Evolutionary conservation across 2,888 invertebrate species (phyloP).

Genomic region (Axea sp.): DNA sequence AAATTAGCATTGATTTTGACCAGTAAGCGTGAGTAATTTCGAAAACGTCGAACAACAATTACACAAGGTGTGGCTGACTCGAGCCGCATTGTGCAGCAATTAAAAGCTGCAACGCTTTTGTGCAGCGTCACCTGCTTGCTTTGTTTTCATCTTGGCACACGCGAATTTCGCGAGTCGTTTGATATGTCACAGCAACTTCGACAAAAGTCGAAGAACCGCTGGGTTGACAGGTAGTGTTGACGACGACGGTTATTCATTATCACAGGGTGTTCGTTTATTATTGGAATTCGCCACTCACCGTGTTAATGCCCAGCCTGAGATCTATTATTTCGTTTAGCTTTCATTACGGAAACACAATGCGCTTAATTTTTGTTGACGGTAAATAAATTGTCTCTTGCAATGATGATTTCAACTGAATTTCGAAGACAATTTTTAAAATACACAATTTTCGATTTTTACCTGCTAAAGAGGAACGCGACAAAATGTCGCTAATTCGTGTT

Average conservation of each 20-base stretch:
- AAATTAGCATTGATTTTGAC: slow-evolving; percentile 58
- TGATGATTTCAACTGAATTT: too few relatives aligned
- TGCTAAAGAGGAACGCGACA: too few relatives aligned
- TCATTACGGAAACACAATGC: slow-evolving; percentile 51
- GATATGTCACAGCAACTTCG: slow-evolving; percentile 69
- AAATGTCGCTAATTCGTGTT: too few relatives aligned
- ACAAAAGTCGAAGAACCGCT: slow-evolving; percentile 49
- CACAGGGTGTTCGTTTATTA: slow-evolving; percentile 55
- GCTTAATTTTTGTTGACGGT: slow-evolving; percentile 45
- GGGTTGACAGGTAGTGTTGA: slow-evolving; percentile 56
- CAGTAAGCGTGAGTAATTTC: slow-evolving; percentile 61
- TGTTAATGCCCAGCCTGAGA: slow-evolving; percentile 46
- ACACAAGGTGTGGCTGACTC: slow-evolving; percentile 73
- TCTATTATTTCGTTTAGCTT: slow-evolving; percentile 61
- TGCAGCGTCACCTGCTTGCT: slow-evolving; percentile 74
- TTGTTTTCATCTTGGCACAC: slow-evolving; percentile 71
- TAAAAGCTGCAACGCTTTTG: slow-evolving; percentile 75
- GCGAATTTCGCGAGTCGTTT: slow-evolving; percentile 73
- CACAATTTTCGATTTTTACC: too few relatives aligned
- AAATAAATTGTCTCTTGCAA: slow-evolving; percentile 35
- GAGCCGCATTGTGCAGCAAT: slow-evolving; percentile 75
- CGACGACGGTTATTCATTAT: slow-evolving; percentile 53
- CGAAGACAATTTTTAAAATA: too few relatives aligned
- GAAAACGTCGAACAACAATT: slow-evolving; percentile 61
- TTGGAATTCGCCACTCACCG: slow-evolving; percentile 58